Base-by-base conservation (phyloP, 1,140 invertebrate species). In the Cylas formicarius region DNA sequence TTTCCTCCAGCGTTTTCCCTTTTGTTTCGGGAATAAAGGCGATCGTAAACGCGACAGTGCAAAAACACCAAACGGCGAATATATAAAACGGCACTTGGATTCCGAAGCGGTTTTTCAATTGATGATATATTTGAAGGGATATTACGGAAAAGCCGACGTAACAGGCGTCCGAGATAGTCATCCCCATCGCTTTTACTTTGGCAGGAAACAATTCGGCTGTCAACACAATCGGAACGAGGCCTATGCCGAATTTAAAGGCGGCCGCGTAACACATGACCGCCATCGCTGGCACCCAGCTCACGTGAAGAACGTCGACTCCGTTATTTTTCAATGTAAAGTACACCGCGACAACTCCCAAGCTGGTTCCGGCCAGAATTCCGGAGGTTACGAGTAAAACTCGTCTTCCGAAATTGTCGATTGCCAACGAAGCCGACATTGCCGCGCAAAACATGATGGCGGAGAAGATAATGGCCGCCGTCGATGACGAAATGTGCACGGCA, bases 1-100 rank as follows among this genome's bases (percentile, higher is more conserved):
- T 83, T 61, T 87, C 76, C 38, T 87, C 81, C n/a, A 88, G 64
- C 3, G 72, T 74, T 56, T 81, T 83, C 0, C 83, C 84, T 65
- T 86, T 86, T 0, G 85, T 90, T 66, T 90, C 86, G 0, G 83
- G 81, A 8, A 88, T 72, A 23, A 81, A 60, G 22, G 77, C 62
- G n/a, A 71, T 67, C 7, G 81, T 71, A 50, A 87, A 80, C 1
- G 78, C 41, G 3, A 71, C 64, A 2, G 79, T 78, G 18, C 78
- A 16, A 6, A 69, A 63, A 37, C 78, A 76, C 35, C 81, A 65
- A 7, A 55, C 67, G 2, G 77, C 69, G 57, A 84, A 88, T 19
- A 85, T 62, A 71, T 75, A 84, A 61, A 86, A 87, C 4, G 76
- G 72, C 1, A 67, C 69, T 34, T 71, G 65, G 3, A 68, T 56